Evolutionary conservation across 2,797 vertebrate species (phyloP), one percentile per base, ranked within the genome.

Genomic region (Myioborus melanocephalus): DNA sequence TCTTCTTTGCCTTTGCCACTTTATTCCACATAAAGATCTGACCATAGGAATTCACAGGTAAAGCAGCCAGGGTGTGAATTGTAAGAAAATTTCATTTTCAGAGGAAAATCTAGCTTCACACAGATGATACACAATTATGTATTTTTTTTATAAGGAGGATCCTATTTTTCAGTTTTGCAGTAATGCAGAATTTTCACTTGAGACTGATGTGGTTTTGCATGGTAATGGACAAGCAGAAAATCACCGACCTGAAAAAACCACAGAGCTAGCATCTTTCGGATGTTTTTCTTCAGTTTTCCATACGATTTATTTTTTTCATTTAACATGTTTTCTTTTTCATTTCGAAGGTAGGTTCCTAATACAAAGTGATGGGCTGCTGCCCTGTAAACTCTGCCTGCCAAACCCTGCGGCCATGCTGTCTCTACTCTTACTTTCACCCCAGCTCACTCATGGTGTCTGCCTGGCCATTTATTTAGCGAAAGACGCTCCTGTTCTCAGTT

Each of bases 271-370:
- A 93, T 95, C 85, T 96, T 95, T 91, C 85, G 85, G 92, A 95
- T 94, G 91, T 96, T 96, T 95, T 95, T 86, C 87, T 81, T 94
- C 89, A 93, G 70, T 90, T 96, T 96, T 96, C 91, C 49, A 5
- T 95, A 91, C 41, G 85, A 95, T 96, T 96, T 95, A 49, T 93
- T 92, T 96, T 96, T 95, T 94, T 94, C 89, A 81, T 86, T 92
- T 93, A 91, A 89, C 94, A 94, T 82, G 93, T 90, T 97, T 97
- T 96, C 94, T 86, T 79, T 91, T 91, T 83, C 89, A 72, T 87
- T 95, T 94, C 9, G 82, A 96, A 88, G 77, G 77, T 90, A 81
- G 63, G 41, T 49, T 81, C 34, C 70, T 96, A 92, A 91, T 94
- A 59, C 59, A 88, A 96, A 94, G 63, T 90, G 94, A 96, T 94